These are phyloP conservation scores for Tetraodon nigroviridis DNA, from an alignment of 2,113 vertebrate species.

Conservation along the genomic window DNA sequence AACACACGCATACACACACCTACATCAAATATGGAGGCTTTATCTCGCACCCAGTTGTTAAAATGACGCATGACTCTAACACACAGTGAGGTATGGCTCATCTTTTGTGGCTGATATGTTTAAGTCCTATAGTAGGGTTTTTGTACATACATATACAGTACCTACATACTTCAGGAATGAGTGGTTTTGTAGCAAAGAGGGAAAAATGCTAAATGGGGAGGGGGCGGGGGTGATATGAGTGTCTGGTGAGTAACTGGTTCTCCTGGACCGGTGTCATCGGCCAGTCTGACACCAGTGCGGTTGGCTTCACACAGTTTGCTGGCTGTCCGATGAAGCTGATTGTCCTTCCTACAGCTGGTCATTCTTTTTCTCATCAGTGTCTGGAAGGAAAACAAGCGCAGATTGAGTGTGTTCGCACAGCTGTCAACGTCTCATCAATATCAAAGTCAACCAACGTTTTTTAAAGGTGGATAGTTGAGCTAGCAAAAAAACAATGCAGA, in stretches of 20 bases:
- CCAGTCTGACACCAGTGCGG: conserved; percentile 52
- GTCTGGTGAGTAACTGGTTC: conserved; percentile 49
- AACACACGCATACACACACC: neutral
- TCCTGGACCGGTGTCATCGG: conserved; percentile 47
- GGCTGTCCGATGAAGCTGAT: conserved; percentile 74
- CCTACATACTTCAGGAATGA: conserved; percentile 53
- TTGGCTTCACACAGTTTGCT: conserved; percentile 76
- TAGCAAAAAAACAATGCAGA: no score
- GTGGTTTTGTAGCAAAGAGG: conserved; percentile 41
- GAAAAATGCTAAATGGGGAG: conserved; percentile 43
- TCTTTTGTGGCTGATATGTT: conserved; percentile 72
- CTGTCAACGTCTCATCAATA: no score
- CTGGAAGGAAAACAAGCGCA: conserved; percentile 40
- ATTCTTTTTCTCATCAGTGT: conserved; percentile 62
- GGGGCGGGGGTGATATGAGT: conserved; percentile 43
- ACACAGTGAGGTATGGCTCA: conserved; percentile 70
- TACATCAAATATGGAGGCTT: conserved; percentile 45
- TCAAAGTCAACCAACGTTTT: no score
- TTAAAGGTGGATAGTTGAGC: no score
- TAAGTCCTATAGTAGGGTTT: conserved; percentile 58
- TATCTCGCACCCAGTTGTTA: conserved; percentile 44
- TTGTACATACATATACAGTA: conserved; percentile 31
- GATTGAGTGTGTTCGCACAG: neutral
- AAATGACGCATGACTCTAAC: conserved; percentile 50
- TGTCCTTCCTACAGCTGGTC: conserved; percentile 68